Evolutionary conservation across 2,888 invertebrate species (phyloP).

Genomic region (Ashinkailepas kermadecensis): DNA sequence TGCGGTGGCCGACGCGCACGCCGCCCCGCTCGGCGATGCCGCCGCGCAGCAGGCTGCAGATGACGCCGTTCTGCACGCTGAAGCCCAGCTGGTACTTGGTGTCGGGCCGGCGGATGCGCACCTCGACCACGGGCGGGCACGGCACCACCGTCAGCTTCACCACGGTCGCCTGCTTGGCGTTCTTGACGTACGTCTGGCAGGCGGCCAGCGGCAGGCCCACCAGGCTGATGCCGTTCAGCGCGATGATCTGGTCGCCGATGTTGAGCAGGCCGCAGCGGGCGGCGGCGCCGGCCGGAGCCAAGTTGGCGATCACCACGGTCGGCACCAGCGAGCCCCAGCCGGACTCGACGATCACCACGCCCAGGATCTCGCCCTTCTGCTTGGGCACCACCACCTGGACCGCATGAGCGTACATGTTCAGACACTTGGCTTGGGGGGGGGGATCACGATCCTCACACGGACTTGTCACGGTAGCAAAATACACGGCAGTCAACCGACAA

Average conservation of each 20-base stretch:
- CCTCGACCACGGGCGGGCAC: conserved; percentile 98
- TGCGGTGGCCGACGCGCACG: conserved; percentile 96
- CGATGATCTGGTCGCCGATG: conserved; percentile 98
- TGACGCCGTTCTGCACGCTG: conserved; percentile 99
- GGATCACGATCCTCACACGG: too few species aligned
- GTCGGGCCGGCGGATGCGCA: conserved; percentile 96
- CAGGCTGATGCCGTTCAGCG: conserved; percentile 95
- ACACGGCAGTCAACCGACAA: too few species aligned
- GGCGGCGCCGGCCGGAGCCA: conserved; percentile 93
- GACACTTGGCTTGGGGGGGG: too few species aligned
- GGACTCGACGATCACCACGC: conserved; percentile 98
- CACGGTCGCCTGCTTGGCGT: conserved; percentile 92
- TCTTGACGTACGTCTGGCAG: conserved; percentile 97
- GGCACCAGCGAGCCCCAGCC: conserved; percentile 99
- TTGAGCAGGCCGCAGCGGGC: conserved; percentile 96
- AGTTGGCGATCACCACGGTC: conserved; percentile 97
- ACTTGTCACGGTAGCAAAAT: too few species aligned
- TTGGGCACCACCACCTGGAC: conserved; percentile 92
- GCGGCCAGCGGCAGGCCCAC: conserved; percentile 96
- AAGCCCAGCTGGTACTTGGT: conserved; percentile 99
- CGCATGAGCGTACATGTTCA: too few species aligned
- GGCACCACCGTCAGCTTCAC: conserved; percentile 98
- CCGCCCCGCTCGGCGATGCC: conserved; percentile 99
- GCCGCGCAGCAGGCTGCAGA: conserved; percentile 93
- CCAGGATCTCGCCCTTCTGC: conserved; percentile 93